Conservation (phyloP, 2,113 vertebrate genomes). For the Menura novaehollandiae region DNA sequence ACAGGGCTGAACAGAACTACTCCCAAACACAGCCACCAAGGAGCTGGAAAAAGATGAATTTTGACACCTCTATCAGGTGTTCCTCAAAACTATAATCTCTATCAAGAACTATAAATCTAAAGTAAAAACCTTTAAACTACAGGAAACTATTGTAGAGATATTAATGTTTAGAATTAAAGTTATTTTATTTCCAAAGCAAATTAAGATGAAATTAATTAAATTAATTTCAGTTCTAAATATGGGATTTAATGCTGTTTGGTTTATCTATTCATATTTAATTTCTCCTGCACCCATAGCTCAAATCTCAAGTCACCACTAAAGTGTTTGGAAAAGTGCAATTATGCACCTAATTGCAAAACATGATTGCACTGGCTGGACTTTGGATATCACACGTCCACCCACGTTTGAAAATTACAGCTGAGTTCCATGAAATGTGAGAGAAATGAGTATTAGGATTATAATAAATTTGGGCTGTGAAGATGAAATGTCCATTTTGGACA, state of each 20-base stretch:
- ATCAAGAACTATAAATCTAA: not conserved
- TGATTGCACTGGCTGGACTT: not conserved
- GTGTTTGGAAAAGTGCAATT: not conserved
- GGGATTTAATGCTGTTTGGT: not conserved
- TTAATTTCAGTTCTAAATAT: not conserved
- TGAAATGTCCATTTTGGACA: not conserved
- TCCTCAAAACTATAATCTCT: not conserved
- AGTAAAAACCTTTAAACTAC: not conserved
- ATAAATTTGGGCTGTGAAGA: not conserved
- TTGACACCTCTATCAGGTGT: not conserved
- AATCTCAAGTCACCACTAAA: not conserved
- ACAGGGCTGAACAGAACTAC: fast-evolving
- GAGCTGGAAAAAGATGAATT: not conserved
- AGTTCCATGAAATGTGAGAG: not conserved
- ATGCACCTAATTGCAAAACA: not conserved
- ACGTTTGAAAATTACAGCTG: not conserved
- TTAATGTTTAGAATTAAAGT: not conserved
- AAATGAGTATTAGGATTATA: not conserved
- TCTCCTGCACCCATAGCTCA: not conserved
- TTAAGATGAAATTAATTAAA: not conserved
- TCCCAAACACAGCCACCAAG: not conserved
- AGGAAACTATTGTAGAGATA: not conserved
- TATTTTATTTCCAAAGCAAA: not conserved
- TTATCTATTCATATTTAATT: not conserved
- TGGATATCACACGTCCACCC: not conserved